Percentiles rank a stretch among this genome's conserved stretches.
phyloP scores from a whole-genome alignment of 2,888 invertebrate species.

The Spialia ferax region DNA sequence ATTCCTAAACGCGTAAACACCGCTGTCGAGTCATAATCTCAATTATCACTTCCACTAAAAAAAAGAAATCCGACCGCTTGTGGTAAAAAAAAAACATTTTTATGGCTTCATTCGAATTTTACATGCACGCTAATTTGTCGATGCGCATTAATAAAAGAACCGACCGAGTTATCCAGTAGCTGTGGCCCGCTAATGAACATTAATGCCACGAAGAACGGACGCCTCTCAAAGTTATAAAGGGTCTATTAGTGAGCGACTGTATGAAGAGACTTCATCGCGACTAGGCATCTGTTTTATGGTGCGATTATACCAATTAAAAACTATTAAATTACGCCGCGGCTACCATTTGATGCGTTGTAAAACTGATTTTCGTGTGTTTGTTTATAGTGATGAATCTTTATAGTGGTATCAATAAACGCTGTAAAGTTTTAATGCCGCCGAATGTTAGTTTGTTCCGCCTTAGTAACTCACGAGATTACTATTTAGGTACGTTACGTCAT shows the following conservation, averaged over 20 bases:
- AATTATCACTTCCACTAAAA: conserved; percentile 83
- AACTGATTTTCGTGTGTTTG: conserved; percentile 73
- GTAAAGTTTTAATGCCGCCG: conserved; percentile 35
- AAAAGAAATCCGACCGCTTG: conserved; percentile 67
- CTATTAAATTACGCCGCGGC: conserved; percentile 81
- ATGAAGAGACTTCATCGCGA: conserved; percentile 77
- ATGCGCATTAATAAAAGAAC: conserved; percentile 76
- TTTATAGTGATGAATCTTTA: conserved; percentile 82
- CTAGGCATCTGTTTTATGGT: conserved; percentile 75
- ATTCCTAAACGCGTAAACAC: conserved; percentile 61
- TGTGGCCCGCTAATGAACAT: conserved; percentile 80
- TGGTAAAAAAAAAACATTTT: conserved; percentile 70
- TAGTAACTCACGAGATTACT: conserved; percentile 27
- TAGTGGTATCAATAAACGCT: conserved; percentile 58
- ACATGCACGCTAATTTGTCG: conserved; percentile 85
- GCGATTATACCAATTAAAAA: conserved; percentile 84
- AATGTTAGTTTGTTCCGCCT: conserved; percentile 27
- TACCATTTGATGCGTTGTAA: conserved; percentile 79
- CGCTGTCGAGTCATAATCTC: conserved; percentile 79
- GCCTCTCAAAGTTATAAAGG: conserved; percentile 62
- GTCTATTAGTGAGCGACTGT: conserved; percentile 71
- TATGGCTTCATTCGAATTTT: conserved; percentile 81
- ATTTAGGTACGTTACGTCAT: conserved; percentile 8
- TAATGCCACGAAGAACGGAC: conserved; percentile 74
- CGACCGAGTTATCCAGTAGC: conserved; percentile 85